Base-by-base conservation (phyloP, 2,113 vertebrate genomes). In the Paramisgurnus dabryanus region DNA sequence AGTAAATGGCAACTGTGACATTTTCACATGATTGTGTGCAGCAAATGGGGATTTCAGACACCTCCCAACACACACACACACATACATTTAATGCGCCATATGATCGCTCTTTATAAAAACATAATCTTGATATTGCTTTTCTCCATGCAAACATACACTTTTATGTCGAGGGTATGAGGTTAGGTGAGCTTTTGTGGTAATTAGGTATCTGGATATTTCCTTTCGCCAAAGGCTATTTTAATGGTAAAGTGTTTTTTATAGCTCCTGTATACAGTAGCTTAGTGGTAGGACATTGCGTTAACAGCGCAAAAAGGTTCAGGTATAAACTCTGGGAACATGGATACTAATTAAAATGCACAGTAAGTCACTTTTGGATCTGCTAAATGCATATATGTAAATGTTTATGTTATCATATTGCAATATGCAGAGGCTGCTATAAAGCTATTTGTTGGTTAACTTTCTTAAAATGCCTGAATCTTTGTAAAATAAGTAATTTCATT, bases 1-100 rank as follows among this genome's bases (percentile, higher is more conserved):
- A 71, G 70, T 75, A 67, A 88, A 81, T 74, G 80, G 79, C 73
- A 80, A 76, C 78, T 79, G 79, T 78, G 73, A 64, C 76, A 47
- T 71, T 68, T 39, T 81, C 66, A 81, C 78, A 76, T 43, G 67
- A 34, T 40, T 40, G 22, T 71, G 41, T 79, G 76, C 40, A 12
- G 12, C 49, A 41, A 40, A 75, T 76, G n/a, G 50, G 34, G 8
- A 34, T 81, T 80, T 47, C n/a, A 69, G 45, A 75, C n/a, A 55
- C 78, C 53, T 73, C 72, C 60, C 39, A 76, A 10, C 12, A 55
- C 39, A 63, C 17, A 41, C 53, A 6, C n/a, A 15, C 10, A 6
- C 41, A 0, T 9, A 3, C 47, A 12, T n/a, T 6, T 55, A 17
- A 27, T 17, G n/a, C 7, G n/a, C n/a, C 9, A 53, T n/a, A 40